Conservation (phyloP, 2,888 invertebrate genomes). For the Mellilla xanthometata region DNA sequence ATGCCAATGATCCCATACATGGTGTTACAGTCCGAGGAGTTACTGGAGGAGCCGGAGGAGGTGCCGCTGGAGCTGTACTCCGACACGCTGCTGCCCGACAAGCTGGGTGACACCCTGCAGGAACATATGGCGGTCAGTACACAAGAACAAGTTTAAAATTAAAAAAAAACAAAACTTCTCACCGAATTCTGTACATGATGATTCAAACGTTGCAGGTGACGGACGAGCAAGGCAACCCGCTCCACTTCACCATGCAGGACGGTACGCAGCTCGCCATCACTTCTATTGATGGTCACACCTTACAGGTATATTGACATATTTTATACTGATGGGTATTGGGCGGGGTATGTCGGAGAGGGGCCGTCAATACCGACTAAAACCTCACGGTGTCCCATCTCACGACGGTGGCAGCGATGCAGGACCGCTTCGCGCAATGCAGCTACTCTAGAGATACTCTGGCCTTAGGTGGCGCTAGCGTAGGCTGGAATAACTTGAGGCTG, state of each 20-base stretch:
- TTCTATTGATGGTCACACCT: slow-evolving; percentile 75
- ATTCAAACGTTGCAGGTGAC: slow-evolving; percentile 73
- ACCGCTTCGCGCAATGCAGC: too few species aligned
- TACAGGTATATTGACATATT: slow-evolving; percentile 55
- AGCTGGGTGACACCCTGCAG: slow-evolving; percentile 15
- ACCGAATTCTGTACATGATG: neutral
- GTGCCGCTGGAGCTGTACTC: neutral
- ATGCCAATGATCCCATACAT: neutral
- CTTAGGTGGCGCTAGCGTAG: too few species aligned
- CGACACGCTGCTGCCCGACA: slow-evolving; percentile 12
- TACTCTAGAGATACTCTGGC: too few species aligned
- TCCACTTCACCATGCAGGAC: slow-evolving; percentile 86
- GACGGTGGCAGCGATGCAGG: too few species aligned
- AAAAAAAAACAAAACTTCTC: too few species aligned
- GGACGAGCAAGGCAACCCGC: slow-evolving; percentile 86
- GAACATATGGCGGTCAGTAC: slow-evolving; percentile 48
- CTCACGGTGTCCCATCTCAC: too few species aligned
- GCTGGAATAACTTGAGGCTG: too few species aligned
- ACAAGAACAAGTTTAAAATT: too few species aligned
- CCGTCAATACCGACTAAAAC: too few species aligned
- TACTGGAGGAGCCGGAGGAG: slow-evolving; percentile 13
- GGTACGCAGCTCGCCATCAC: slow-evolving; percentile 85
- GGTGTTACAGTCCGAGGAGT: slow-evolving; percentile 36
- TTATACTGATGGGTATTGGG: neutral
- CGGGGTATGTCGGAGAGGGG: too few species aligned